A percentile compares a stretch with the other conserved stretches of the same genome.
Evolutionary conservation across 2,113 vertebrate genomes (phyloP).

Genomic region (Falco punctatus): DNA sequence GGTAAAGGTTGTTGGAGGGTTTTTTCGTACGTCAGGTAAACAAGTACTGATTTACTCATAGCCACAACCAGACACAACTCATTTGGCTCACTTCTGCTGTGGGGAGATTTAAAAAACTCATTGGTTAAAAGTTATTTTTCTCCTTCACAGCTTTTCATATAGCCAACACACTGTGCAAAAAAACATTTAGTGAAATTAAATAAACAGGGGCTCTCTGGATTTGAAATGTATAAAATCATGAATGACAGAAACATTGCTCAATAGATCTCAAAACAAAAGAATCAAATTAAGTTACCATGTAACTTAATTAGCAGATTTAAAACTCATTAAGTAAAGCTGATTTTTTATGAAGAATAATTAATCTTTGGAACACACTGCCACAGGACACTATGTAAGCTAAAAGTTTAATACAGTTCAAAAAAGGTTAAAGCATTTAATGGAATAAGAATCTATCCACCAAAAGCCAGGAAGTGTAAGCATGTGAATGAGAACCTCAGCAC

Average conservation of each 20-base stretch:
- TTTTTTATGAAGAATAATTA: neutral
- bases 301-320: neutral
- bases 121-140: neutral
- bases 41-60: neutral
- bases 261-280: neutral
- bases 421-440: neutral
- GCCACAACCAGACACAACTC: neutral
- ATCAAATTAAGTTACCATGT: neutral
- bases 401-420: neutral
- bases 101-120: neutral
- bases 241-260: neutral
- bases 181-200: neutral
- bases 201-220: neutral
- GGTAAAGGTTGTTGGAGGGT: rapidly evolving
- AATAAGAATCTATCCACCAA: neutral
- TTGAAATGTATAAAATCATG: neutral
- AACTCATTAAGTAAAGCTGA: neutral
- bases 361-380: neutral
- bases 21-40: neutral
- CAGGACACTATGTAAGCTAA: neutral
- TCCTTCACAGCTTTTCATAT: neutral
- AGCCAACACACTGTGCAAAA: neutral
- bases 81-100: neutral
- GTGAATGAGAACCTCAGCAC: neutral
- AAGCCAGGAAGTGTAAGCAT: neutral